Evolutionary conservation across 2,113 vertebrate species (phyloP).

Genomic region (Syngnathus floridae): DNA sequence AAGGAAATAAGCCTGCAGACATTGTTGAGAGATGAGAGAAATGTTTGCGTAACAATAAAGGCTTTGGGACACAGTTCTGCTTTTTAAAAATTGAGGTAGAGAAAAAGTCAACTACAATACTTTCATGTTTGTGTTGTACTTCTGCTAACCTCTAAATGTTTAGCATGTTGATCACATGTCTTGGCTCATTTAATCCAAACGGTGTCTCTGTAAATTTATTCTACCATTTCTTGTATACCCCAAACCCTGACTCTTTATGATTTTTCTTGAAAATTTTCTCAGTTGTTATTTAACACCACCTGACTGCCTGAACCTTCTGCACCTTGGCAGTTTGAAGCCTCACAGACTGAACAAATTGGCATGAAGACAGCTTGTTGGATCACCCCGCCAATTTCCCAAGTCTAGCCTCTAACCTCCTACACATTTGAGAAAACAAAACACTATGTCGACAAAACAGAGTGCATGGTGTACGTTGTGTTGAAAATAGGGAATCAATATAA

Average conservation of each 20-base stretch:
- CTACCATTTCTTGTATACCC: background rate
- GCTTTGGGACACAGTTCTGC: background rate
- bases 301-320: constrained; percentile 3
- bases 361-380: background rate
- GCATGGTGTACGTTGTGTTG: background rate
- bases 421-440: constrained; percentile 2
- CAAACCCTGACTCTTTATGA: background rate
- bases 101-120: background rate
- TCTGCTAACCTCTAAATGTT: background rate
- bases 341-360: constrained; percentile 16
- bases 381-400: constrained; percentile 4
- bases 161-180: background rate
- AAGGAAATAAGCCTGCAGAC: background rate
- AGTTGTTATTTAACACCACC: background rate
- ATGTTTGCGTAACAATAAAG: background rate
- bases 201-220: background rate
- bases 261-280: background rate
- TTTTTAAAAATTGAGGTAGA: background rate
- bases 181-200: background rate
- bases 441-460: background rate
- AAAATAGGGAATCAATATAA: background rate
- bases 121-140: background rate
- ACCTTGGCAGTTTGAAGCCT: constrained; percentile 13
- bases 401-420: background rate
- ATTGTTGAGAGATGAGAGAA: background rate